Base-by-base conservation (phyloP, 2,113 vertebrate species). In the Pongo pygmaeus region DNA sequence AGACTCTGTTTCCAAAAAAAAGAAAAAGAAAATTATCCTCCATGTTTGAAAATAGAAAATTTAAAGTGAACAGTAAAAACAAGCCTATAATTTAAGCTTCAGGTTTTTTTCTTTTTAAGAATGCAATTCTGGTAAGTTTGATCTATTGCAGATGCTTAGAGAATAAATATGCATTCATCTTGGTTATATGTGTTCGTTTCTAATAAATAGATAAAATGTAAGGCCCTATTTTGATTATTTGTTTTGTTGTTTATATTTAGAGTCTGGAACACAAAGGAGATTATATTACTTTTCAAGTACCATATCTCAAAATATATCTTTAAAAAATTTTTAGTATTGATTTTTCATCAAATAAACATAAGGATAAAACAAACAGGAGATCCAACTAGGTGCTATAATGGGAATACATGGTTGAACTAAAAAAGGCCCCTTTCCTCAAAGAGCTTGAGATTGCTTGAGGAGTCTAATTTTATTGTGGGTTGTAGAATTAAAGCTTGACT, bases 131-230 rank as follows among this genome's bases (percentile, higher is more conserved):
- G 83, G 50, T 69, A 79, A 85, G 48, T 97, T 96, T 85, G 74
- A 89, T 94, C 52, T 61, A 84, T 35, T 89, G 16, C 18, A 67
- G 38, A 81, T 86, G 13, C 4, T 77, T 92, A 13, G 72, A 72
- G 43, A 89, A 96, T 84, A 84, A 70, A 18, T 80, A 50, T 77
- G 32, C 64, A 11, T 14, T 86, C 18, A 4, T 80, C 46, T 27
- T 86, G 84, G 14, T 92, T 55, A 93, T 52, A 59, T 25, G 50
- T 0, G 59, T 23, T 72, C 64, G 9, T 84, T 92, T 79, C 27
- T 69, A 95, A 86, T 74, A 97, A 96, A 64, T n/a, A 43, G 38
- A 64, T 40, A 79, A 92, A 80, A 95, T 67, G 6, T 40, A 91
- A 96, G 35, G 8, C 4, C 40, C 30, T 92, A 22, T 57, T 89